Base-by-base conservation (phyloP, 2,888 invertebrate genomes). In the Harpalus rufipes region DNA sequence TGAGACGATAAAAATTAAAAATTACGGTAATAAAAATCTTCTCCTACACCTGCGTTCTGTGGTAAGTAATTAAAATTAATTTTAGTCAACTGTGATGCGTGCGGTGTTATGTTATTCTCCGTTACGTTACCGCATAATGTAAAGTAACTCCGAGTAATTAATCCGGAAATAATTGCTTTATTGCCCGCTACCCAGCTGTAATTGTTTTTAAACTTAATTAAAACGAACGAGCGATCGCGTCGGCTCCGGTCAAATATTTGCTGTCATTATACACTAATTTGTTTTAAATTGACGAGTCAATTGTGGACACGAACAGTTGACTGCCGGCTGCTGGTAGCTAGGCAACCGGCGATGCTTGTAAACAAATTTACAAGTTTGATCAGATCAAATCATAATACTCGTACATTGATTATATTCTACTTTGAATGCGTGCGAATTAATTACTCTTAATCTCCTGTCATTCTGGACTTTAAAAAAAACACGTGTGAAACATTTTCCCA, bases 141-240 rank as follows among this genome's bases (percentile, higher is more conserved):
- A 44, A 74, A 74, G 72, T 74, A 74, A 79, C 79, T 79, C n/a
- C 61, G 79, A 79, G 61, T 79, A 79, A 79, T 79, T 79, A 79
- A 79, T 79, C 61, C 59, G 39, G 16, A 79, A 79, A 59, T 79
- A 79, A 79, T 79, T 79, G 61, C 79, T 79, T 79, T 79, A 79
- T 79, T 79, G 41, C 79, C 39, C 12, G 59, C 14, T 5, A 59
- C 79, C 72, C 44, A 74, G 16, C 59, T 61, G 58, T 79, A 79
- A 79, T 79, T 79, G 79, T 79, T 79, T 79, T 61, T 79, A 79
- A 79, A 74, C 72, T 74, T 74, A 74, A 74, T 74, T 74, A 74
- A 74, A 74, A 74, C 72, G 72, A 74, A 44, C 72, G 72, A 74
- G 72, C 51, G 72, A 74, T 68, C 68, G n/a, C 68, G 68, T 39